Conservation (phyloP, 2,113 vertebrate species). For the Canis aureus region DNA sequence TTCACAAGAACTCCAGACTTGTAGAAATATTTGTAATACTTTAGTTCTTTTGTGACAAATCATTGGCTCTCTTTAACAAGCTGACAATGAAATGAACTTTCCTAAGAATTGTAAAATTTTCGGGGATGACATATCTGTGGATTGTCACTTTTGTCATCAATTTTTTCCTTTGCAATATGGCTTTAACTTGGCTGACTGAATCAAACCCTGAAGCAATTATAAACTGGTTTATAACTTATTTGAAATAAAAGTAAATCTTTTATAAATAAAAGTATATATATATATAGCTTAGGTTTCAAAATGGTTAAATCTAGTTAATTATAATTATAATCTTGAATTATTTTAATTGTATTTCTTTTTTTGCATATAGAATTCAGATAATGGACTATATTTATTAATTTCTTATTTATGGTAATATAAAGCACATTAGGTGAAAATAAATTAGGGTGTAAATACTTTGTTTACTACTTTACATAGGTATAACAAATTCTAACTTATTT, state of each 20-base stretch:
- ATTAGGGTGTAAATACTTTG: background rate
- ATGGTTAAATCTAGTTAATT: constrained; percentile 46
- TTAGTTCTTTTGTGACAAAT: background rate
- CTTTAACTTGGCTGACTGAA: constrained; percentile 11
- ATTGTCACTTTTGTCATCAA: background rate
- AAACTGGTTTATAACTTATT: constrained; percentile 33
- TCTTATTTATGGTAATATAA: constrained; percentile 24
- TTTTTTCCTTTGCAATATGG: background rate
- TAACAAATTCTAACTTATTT: constrained; percentile 42
- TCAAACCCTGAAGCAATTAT: constrained; percentile 34
- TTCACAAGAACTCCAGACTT: background rate
- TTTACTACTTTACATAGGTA: background rate
- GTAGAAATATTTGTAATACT: background rate
- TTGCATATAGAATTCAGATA: constrained; percentile 37
- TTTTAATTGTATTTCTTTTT: constrained; percentile 50
- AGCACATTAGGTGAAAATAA: constrained; percentile 36
- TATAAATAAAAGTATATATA: background rate
- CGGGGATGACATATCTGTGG: background rate
- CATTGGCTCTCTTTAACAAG: background rate
- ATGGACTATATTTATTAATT: constrained; percentile 41
- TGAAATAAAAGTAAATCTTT: constrained; percentile 34
- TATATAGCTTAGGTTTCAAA: background rate
- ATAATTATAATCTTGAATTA: background rate
- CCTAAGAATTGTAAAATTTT: background rate
- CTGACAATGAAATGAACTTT: constrained; percentile 30